Conservation (phyloP, 2,888 invertebrate genomes). For the Apamea monoglypha region DNA sequence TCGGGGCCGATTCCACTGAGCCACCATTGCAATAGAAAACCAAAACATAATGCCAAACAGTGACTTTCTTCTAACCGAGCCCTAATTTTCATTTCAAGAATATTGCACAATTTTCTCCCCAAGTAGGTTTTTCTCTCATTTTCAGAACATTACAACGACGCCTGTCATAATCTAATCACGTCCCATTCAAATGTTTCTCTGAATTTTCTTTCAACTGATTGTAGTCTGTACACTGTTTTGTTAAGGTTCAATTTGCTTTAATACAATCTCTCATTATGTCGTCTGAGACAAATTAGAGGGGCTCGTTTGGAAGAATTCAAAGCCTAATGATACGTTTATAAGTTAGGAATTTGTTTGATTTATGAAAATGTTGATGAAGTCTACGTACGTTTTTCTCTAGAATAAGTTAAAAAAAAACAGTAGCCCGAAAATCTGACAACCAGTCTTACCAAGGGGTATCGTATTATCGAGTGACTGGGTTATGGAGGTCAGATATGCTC, state of each 20-base stretch:
- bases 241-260: slow-evolving; percentile 63
- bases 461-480: neutral
- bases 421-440: neutral
- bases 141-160: slow-evolving; percentile 48
- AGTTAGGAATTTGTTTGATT: slow-evolving; percentile 47
- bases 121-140: slow-evolving; percentile 31
- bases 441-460: neutral
- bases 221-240: slow-evolving; percentile 50
- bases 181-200: slow-evolving; percentile 59
- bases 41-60: neutral
- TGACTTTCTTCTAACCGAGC: neutral
- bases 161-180: slow-evolving; percentile 67
- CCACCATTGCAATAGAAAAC: neutral
- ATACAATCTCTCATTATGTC: slow-evolving; percentile 61
- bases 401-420: neutral
- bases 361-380: slow-evolving; percentile 17
- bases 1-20: neutral
- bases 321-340: slow-evolving; percentile 62
- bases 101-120: slow-evolving; percentile 29
- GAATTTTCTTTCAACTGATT: slow-evolving; percentile 49
- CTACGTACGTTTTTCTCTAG: neutral
- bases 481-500: neutral
- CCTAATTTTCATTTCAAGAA: slow-evolving; percentile 8
- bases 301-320: slow-evolving; percentile 58
- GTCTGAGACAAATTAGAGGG: slow-evolving; percentile 65